Conservation (phyloP, 2,113 vertebrate species). For the Myrmecobius fasciatus region DNA sequence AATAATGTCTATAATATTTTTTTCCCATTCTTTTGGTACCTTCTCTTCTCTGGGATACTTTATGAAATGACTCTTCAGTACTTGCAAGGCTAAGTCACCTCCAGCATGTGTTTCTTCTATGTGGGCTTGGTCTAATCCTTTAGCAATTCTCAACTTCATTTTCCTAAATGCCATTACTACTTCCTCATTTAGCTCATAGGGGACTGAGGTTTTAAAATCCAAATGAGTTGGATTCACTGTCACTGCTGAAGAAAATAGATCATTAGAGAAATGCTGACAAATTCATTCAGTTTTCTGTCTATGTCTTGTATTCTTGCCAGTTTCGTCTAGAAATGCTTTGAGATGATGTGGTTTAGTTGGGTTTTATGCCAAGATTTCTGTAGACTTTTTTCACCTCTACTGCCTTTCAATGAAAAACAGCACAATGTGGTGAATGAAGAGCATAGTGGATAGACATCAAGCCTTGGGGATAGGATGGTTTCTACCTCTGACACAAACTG, state of each 20-base stretch:
- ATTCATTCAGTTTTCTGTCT: neutral
- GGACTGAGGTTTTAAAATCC: neutral
- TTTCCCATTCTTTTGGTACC: neutral
- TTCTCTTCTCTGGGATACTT: neutral
- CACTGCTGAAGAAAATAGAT: neutral
- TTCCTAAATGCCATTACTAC: neutral
- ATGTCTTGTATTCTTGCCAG: neutral
- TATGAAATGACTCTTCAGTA: neutral
- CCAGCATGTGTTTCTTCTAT: neutral
- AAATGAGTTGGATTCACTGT: neutral
- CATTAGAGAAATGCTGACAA: conserved; percentile 2
- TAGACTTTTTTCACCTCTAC: neutral
- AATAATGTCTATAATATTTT: neutral
- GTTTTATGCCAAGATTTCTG: neutral
- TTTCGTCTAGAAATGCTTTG: neutral
- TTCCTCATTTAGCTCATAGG: neutral
- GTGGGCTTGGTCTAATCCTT: neutral
- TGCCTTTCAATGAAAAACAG: neutral
- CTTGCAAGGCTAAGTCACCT: neutral
- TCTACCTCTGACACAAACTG: neutral
- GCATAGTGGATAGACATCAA: neutral
- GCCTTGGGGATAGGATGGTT: neutral
- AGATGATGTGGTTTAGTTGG: neutral
- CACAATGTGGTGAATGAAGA: neutral
- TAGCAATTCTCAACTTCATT: neutral